Base-by-base conservation (phyloP, 2,888 invertebrate species). In the Trachelus tabidus region DNA sequence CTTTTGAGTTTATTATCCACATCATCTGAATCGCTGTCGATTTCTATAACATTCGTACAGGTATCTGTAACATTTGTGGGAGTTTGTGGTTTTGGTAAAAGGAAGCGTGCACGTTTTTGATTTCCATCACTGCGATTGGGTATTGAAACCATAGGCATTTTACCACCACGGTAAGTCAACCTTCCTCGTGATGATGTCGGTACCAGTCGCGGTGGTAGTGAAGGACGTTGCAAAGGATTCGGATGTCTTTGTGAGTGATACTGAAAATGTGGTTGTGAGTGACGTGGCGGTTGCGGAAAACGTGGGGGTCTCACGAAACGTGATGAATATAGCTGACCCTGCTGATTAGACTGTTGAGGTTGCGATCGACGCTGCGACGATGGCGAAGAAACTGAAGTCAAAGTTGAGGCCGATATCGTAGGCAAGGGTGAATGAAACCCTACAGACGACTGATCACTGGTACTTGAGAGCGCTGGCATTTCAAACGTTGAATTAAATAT, bases 11-110 rank as follows among this genome's bases (percentile, higher is more conserved):
- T 40, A 15, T 81, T 75, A 1, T 78, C 79, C 23, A 82, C 75
- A n/a, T 89, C 89, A 33, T 89, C 89, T 12, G 80, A 77, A 76
- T 89, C 89, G 77, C 88, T 88, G n/a, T 87, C 89, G 15, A 89
- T 73, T 76, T 89, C 86, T 56, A 89, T 89, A 0, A 89, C 84
- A 79, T 82, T 88, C 1, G 87, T 85, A 11, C 81, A 68, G 9
- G 68, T 11, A 76, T 69, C 77, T 33, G 40, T 73, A 11, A 75
- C 11, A 3, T 68, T 30, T 33, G 11, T 11, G 12, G 23, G 33
- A 30, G 15, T 76, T 73, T 76, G 40, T 9, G 81, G 76, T 76
- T 81, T 84, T 35, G 77, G 82, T 35, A 80, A 68, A 79, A 81
- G 34, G 34, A 80, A 71, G 56, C 81, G 77, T 34, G 81, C 79